phyloP scores from a whole-genome alignment of 2,888 invertebrate species.

The Andrena haemorrhoa region DNA sequence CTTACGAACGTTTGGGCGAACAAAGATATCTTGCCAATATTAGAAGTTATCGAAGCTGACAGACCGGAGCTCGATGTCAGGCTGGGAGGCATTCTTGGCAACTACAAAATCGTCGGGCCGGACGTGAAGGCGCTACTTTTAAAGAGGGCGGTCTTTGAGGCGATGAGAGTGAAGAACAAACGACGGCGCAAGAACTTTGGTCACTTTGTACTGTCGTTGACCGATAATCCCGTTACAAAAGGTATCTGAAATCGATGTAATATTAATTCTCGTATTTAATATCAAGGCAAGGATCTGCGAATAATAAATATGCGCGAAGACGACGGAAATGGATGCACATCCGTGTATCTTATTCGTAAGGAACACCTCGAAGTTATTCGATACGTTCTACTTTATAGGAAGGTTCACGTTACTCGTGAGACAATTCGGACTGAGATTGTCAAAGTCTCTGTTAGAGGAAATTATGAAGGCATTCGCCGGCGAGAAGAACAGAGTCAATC shows the following conservation, averaged over 20 bases:
- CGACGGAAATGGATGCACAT: neutral
- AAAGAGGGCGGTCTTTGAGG: slow-evolving; percentile 85
- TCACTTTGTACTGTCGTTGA: slow-evolving; percentile 83
- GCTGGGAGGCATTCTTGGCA: slow-evolving; percentile 85
- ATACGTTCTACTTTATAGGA: slow-evolving; percentile 64
- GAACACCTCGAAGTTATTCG: neutral
- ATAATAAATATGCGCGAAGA: too few species aligned
- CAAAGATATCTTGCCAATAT: slow-evolving; percentile 80
- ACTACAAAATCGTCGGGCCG: slow-evolving; percentile 85
- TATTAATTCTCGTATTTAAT: neutral
- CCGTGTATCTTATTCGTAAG: too few species aligned
- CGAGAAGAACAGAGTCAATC: slow-evolving; percentile 75
- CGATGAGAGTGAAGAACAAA: slow-evolving; percentile 85
- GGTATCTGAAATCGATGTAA: slow-evolving; percentile 53
- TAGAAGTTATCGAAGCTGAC: slow-evolving; percentile 62
- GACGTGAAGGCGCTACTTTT: slow-evolving; percentile 84
- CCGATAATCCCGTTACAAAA: slow-evolving; percentile 76
- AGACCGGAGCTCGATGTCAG: slow-evolving; percentile 79
- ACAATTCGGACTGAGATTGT: slow-evolving; percentile 81
- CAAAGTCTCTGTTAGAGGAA: slow-evolving; percentile 78
- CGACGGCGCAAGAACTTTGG: slow-evolving; percentile 84
- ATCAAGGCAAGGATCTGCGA: too few species aligned
- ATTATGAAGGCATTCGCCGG: slow-evolving; percentile 75
- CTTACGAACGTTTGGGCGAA: slow-evolving; percentile 86
- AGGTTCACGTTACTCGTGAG: slow-evolving; percentile 82